Evolutionary conservation across 2,113 vertebrate species (phyloP).

Genomic region (Trichomycterus rosablanca): DNA sequence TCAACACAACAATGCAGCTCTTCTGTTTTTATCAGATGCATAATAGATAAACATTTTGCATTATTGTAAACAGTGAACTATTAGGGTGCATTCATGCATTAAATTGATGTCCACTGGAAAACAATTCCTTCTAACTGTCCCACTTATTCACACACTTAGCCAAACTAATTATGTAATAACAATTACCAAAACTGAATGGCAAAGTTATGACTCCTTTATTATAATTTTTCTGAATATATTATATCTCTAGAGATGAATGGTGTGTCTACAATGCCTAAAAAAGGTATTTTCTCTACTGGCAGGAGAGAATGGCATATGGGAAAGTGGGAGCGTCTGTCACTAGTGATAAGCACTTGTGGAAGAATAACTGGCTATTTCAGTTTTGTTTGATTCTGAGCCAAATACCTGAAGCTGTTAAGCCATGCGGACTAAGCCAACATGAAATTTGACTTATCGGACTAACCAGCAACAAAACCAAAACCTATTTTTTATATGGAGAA

Average conservation of each 20-base stretch:
- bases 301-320: constrained; percentile 41
- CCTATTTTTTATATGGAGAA: too few species aligned
- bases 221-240: too few species aligned
- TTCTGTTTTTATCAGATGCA: not conserved
- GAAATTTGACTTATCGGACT: too few species aligned
- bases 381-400: constrained; percentile 36
- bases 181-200: too few species aligned
- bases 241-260: too few species aligned
- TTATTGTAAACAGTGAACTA: not conserved
- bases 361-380: constrained; percentile 27
- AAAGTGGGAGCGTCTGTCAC: constrained; percentile 31
- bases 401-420: constrained; percentile 33
- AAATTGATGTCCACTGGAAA: not conserved
- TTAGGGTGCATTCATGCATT: constrained; percentile 5
- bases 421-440: too few species aligned
- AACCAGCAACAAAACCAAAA: too few species aligned
- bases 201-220: too few species aligned
- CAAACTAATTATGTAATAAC: too few species aligned
- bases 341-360: constrained; percentile 30
- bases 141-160: not conserved
- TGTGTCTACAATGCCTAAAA: too few species aligned
- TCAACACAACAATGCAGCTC: not conserved
- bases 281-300: constrained; percentile 29
- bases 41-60: not conserved
- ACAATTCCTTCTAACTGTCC: not conserved